These are phyloP conservation scores for Bilobella aurantiaca DNA, from an alignment of 1,140 invertebrate species.

Conservation along the genomic window DNA sequence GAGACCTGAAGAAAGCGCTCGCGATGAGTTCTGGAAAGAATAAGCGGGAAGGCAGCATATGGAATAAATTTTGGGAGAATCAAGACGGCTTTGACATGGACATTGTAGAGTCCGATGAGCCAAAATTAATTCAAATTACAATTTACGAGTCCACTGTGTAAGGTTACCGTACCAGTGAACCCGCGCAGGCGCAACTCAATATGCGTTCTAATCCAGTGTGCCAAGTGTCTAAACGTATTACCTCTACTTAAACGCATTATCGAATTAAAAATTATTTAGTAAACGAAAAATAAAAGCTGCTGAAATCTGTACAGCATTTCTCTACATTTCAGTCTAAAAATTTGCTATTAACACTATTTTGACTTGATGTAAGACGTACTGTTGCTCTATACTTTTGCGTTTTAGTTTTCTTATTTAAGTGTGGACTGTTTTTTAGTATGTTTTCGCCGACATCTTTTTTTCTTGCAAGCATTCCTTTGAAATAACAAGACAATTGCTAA, in stretches of 20 bases:
- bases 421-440: too few species aligned
- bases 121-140: constrained; percentile 60
- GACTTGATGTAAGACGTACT: too few species aligned
- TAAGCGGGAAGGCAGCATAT: constrained; percentile 34
- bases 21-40: constrained; percentile 28
- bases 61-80: constrained; percentile 34
- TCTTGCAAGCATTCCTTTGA: too few species aligned
- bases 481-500: neutral
- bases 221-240: too few species aligned
- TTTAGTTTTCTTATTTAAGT: too few species aligned
- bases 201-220: too few species aligned
- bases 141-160: constrained; percentile 71
- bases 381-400: too few species aligned
- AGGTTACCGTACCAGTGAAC: too few species aligned
- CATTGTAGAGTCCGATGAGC: constrained; percentile 27
- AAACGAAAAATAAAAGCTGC: neutral
- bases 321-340: too few species aligned
- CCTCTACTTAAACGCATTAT: neutral
- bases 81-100: constrained; percentile 32
- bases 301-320: neutral
- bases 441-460: too few species aligned
- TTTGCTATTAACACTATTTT: too few species aligned
- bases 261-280: neutral
- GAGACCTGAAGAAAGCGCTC: constrained; percentile 36
- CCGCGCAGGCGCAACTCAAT: too few species aligned